Evolutionary conservation across 1,140 invertebrate species (phyloP), one percentile per base, ranked within the genome.

Genomic region (Centruroides vittatus): DNA sequence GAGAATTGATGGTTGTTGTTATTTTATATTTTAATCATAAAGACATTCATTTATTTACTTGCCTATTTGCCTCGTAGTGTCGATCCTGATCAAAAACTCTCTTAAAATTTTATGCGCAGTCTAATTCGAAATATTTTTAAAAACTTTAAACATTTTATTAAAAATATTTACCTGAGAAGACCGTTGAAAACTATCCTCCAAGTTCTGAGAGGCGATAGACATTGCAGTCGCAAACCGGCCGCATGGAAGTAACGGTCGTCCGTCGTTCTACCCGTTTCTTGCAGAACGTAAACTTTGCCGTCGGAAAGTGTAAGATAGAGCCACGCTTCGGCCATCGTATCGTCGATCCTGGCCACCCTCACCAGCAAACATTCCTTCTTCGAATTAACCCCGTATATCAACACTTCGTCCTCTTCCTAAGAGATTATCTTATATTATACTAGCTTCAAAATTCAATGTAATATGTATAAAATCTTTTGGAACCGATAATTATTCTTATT

Each of bases 331-430:
- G 61, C 57, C 4, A 35, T 34, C 10, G 56, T 47, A 35, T 62
- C 47, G 13, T 6, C 8, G 0, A 10, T 12, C 23, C 61, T 59
- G 3, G 57, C 10, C 1, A 62, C 35, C 3, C 57, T 53, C 0
- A 59, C 58, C 1, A 62, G 9, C 2, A 59, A n/a, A 9, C 57
- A 50, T 59, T 62, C 61, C 6, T 47, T 46, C 13, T 59, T 62
- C 3, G 61, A 59, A 47, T 59, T 62, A 3, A 62, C 58, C 4
- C 61, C 61, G 34, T 62, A 62, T 35, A 55, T 55, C 12, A 58
- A 13, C 0, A 62, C 47, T 56, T 62, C 58, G 13, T 62, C 61
- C 3, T 41, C 55, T 12, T 12, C 13, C 58, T 58, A 23, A 23
- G 23, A 23, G 23, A 23, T 23, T 23, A 0, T 23, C 23, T 23